Conservation (phyloP, 2,888 invertebrate species). For the Subacronicta megacephala region DNA sequence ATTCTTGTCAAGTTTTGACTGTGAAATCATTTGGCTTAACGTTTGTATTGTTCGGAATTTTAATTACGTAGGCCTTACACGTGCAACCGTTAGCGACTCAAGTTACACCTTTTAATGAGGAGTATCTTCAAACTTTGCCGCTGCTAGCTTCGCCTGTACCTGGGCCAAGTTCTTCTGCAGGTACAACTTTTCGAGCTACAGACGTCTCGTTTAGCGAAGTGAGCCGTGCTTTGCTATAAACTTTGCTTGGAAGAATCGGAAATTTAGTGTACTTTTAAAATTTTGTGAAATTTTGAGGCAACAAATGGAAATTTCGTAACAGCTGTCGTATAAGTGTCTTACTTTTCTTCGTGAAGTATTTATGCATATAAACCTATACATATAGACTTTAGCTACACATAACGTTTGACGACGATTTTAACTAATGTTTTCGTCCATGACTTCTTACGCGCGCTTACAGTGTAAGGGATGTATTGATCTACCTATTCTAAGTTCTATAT, state of each 20-base stretch:
- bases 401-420: too few relatives aligned
- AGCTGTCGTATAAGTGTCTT: background rate
- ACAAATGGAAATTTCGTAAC: background rate
- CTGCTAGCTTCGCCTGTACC: background rate
- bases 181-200: constrained; percentile 8
- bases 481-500: too few relatives aligned
- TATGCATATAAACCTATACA: too few relatives aligned
- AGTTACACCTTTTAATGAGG: constrained; percentile 28
- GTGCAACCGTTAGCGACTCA: constrained; percentile 9
- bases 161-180: constrained; percentile 3
- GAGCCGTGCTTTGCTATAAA: background rate
- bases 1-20: background rate
- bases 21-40: background rate
- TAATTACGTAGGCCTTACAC: background rate
- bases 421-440: too few relatives aligned
- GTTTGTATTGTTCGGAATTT: constrained; percentile 3
- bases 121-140: constrained; percentile 18
- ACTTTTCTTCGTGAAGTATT: background rate
- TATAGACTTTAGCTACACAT: too few relatives aligned
- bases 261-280: background rate
- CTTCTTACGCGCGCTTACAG: too few relatives aligned
- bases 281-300: background rate
- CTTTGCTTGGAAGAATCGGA: background rate
- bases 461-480: too few relatives aligned
- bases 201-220: constrained; percentile 1